Evolutionary conservation across 2,888 invertebrate species (phyloP).

Genomic region (Brachycybe producta): DNA sequence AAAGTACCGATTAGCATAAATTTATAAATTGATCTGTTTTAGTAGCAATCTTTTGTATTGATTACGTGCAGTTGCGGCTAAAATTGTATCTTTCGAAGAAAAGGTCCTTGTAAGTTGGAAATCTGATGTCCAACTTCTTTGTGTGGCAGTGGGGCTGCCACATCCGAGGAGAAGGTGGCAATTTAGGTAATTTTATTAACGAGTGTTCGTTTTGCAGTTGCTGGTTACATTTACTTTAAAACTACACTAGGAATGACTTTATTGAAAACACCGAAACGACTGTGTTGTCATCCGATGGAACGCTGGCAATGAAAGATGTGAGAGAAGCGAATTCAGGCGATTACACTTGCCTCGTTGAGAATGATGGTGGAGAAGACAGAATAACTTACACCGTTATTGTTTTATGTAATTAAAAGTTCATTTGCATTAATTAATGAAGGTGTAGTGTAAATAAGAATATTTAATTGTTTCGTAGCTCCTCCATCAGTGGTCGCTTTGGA

Average conservation of each 20-base stretch:
- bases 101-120: conserved; percentile 42
- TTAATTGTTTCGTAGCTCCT: conserved; percentile 2
- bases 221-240: no score
- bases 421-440: background rate
- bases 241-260: conserved; percentile 8
- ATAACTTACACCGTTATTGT: conserved; percentile 80
- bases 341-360: conserved; percentile 85
- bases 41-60: conserved; percentile 27
- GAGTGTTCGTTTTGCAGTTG: no score
- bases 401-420: conserved; percentile 44
- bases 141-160: conserved; percentile 80
- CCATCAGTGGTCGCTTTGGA: conserved; percentile 7
- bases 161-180: conserved; percentile 73
- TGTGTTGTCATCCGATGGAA: conserved; percentile 74
- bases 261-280: conserved; percentile 47
- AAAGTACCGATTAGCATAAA: no score
- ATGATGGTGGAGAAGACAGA: conserved; percentile 81
- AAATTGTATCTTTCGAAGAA: conserved; percentile 87
- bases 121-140: conserved; percentile 80
- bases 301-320: conserved; percentile 73
- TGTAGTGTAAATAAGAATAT: background rate
- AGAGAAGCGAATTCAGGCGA: conserved; percentile 83
- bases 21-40: no score
- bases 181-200: background rate
- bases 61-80: conserved; percentile 85